phyloP scores from a whole-genome alignment of 2,113 vertebrate genomes.

The Psettodes erumei region DNA sequence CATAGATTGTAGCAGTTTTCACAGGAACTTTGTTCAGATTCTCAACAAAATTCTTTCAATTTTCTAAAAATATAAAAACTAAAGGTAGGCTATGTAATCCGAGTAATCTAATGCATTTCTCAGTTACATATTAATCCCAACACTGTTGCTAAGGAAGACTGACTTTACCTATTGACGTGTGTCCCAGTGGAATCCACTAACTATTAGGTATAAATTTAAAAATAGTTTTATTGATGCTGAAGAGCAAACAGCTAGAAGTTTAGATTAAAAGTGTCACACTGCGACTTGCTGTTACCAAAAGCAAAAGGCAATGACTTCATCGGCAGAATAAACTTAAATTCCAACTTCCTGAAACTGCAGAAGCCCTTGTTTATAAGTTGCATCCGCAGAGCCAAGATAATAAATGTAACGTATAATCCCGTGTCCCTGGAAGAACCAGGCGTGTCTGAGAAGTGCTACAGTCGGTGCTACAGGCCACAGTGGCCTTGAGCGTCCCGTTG shows the following conservation, averaged over 20 bases:
- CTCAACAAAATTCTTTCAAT: too few relatives aligned
- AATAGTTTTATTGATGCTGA: constrained; percentile 7
- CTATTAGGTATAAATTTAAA: not conserved
- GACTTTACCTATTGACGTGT: not conserved
- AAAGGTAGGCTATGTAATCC: not conserved
- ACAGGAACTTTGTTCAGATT: not conserved
- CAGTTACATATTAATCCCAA: not conserved
- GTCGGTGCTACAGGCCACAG: not conserved
- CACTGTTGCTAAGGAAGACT: not conserved
- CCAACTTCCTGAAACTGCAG: not conserved
- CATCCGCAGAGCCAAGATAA: not conserved
- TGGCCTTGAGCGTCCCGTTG: constrained; percentile 32
- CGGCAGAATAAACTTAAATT: not conserved
- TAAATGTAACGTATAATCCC: not conserved
- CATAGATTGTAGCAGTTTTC: not conserved
- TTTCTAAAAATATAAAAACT: not conserved
- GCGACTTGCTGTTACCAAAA: not conserved
- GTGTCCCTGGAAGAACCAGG: not conserved
- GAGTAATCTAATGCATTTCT: not conserved
- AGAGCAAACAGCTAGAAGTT: not conserved
- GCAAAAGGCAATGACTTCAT: not conserved
- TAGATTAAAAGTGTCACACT: not conserved
- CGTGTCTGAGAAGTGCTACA: not conserved
- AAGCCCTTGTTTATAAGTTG: not conserved
- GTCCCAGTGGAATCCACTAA: not conserved